Percentiles rank a stretch among this genome's conserved stretches.
Conservation (phyloP, 2,888 invertebrate genomes). For the Cremastinae sp. region DNA sequence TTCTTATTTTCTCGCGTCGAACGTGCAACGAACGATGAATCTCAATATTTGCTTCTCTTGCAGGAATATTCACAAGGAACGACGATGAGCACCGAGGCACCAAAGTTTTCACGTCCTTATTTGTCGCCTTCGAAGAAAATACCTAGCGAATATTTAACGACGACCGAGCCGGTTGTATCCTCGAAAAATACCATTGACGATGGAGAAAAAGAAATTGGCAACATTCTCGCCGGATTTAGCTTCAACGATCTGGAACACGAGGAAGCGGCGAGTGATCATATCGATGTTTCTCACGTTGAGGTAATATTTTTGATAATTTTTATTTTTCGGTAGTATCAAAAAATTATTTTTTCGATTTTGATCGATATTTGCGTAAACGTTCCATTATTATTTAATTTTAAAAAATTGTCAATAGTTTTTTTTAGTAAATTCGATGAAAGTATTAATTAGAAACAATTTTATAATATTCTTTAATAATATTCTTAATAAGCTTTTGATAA, state of each 20-base stretch:
- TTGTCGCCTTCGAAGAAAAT: constrained; percentile 87
- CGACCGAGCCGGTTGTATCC: constrained; percentile 72
- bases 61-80: constrained; percentile 76
- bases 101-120: constrained; percentile 73
- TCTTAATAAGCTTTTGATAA: too few relatives aligned
- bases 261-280: constrained; percentile 65
- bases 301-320: constrained; percentile 47
- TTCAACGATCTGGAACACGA: constrained; percentile 72
- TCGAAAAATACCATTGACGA: constrained; percentile 43
- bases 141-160: constrained; percentile 88
- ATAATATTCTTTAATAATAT: too few relatives aligned
- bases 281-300: constrained; percentile 63
- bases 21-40: constrained; percentile 28
- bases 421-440: too few relatives aligned
- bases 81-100: constrained; percentile 68
- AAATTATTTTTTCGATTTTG: neutral
- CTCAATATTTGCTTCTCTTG: constrained; percentile 5
- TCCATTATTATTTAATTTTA: neutral
- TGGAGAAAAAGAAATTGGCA: constrained; percentile 55
- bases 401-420: too few relatives aligned
- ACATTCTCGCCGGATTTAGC: constrained; percentile 68
- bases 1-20: constrained; percentile 38
- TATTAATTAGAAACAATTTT: too few relatives aligned
- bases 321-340: neutral
- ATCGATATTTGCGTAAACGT: neutral